Percentiles rank a stretch among this genome's conserved stretches.
Evolutionary conservation across 2,113 vertebrate genomes (phyloP).

Genomic region (Tupaia chinensis): DNA sequence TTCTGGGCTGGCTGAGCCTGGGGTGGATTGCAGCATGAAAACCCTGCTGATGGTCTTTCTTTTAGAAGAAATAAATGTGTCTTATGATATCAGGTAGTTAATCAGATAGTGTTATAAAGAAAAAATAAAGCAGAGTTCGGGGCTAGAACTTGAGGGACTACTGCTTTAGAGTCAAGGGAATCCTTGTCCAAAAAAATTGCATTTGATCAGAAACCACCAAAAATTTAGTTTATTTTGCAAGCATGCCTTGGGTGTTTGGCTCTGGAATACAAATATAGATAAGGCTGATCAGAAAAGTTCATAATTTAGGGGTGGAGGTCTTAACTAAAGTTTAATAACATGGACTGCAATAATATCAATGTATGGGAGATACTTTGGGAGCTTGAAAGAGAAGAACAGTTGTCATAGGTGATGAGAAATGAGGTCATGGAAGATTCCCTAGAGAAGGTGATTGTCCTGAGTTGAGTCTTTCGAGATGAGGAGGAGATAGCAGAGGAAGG

Average conservation of each 20-base stretch:
- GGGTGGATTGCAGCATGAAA: too few species aligned
- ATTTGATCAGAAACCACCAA: neutral
- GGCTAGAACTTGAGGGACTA: neutral
- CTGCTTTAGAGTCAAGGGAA: neutral
- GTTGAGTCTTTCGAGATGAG: neutral
- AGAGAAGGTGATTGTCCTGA: neutral
- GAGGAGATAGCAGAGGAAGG: neutral
- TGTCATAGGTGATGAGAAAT: neutral
- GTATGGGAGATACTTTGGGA: neutral
- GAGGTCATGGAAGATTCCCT: neutral
- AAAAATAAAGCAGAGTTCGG: neutral
- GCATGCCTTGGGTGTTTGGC: neutral
- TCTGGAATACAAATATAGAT: neutral
- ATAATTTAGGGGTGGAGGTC: neutral
- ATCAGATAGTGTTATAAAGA: neutral
- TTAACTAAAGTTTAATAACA: slow-evolving; percentile 3
- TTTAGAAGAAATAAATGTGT: neutral
- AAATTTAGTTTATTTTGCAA: neutral
- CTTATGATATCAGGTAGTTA: neutral
- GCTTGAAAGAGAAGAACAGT: neutral
- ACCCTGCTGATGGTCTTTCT: too few species aligned
- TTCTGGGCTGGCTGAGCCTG: too few species aligned
- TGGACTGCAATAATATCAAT: neutral
- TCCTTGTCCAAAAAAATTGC: neutral
- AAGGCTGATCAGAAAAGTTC: neutral